Conservation (phyloP, 2,888 invertebrate genomes). For the Heliconius erato region DNA sequence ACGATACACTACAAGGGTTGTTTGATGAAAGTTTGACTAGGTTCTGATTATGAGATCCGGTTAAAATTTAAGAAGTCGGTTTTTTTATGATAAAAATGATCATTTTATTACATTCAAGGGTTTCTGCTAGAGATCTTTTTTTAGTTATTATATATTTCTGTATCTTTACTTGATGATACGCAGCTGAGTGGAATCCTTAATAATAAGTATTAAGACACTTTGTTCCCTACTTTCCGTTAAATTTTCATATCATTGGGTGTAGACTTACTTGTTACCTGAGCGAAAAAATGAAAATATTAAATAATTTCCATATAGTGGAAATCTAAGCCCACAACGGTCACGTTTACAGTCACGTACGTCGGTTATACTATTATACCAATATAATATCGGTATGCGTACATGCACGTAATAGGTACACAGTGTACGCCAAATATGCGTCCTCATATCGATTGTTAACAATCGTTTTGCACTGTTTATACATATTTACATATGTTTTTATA, state of each 20-base stretch:
- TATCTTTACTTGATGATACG: too few relatives aligned
- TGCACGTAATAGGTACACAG: conserved; percentile 41
- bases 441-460: conserved; percentile 48
- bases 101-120: too few relatives aligned
- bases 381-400: conserved; percentile 33
- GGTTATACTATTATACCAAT: background rate
- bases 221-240: background rate
- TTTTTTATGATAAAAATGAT: too few relatives aligned
- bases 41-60: too few relatives aligned
- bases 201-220: background rate
- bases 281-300: background rate
- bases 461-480: conserved; percentile 55
- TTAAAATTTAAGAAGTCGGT: too few relatives aligned
- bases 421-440: conserved; percentile 64
- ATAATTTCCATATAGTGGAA: accelerated
- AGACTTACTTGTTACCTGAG: background rate
- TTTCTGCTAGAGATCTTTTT: too few relatives aligned
- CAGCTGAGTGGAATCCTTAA: background rate
- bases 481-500: conserved; percentile 53
- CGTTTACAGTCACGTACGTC: background rate
- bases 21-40: too few relatives aligned
- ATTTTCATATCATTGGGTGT: background rate
- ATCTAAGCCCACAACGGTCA: background rate
- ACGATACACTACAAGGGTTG: too few relatives aligned
- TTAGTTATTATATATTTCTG: too few relatives aligned